Conservation (phyloP, 2,888 invertebrate genomes). For the Drosophila basisetae region DNA sequence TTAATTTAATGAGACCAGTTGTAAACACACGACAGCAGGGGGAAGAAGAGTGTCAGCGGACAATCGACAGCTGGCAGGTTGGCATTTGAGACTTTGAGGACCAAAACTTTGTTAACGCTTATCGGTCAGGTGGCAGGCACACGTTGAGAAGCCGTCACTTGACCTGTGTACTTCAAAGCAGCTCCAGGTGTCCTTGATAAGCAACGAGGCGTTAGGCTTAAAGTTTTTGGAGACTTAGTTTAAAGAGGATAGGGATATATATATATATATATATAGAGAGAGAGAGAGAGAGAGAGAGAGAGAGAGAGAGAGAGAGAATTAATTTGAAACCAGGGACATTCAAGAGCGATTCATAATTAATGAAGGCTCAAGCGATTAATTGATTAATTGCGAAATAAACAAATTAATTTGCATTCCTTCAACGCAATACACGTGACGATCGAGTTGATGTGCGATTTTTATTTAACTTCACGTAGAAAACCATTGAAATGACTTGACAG, state of each 20-base stretch:
- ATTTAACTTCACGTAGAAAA: background rate
- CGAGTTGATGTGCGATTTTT: background rate
- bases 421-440: slow-evolving; percentile 12
- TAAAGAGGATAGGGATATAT: background rate
- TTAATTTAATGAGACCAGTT: slow-evolving; percentile 67
- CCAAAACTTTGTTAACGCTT: slow-evolving; percentile 32
- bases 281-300: too few species aligned
- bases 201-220: slow-evolving; percentile 20
- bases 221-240: slow-evolving; percentile 3
- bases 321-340: slow-evolving; percentile 22
- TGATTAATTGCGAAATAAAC: slow-evolving; percentile 67
- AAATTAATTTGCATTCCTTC: slow-evolving; percentile 40
- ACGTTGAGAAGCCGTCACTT: slow-evolving; percentile 13
- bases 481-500: slow-evolving; percentile 41
- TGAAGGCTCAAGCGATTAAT: slow-evolving; percentile 34
- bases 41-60: background rate
- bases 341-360: slow-evolving; percentile 58
- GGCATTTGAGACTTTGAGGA: slow-evolving; percentile 13
- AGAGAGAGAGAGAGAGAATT: too few species aligned
- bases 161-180: slow-evolving; percentile 23
- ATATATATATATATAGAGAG: too few species aligned
- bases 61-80: slow-evolving; percentile 25
- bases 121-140: slow-evolving; percentile 26
- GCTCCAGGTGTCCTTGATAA: slow-evolving; percentile 34
- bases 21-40: background rate